Conservation (phyloP, 2,888 invertebrate species). For the Mythimna loreyi region DNA sequence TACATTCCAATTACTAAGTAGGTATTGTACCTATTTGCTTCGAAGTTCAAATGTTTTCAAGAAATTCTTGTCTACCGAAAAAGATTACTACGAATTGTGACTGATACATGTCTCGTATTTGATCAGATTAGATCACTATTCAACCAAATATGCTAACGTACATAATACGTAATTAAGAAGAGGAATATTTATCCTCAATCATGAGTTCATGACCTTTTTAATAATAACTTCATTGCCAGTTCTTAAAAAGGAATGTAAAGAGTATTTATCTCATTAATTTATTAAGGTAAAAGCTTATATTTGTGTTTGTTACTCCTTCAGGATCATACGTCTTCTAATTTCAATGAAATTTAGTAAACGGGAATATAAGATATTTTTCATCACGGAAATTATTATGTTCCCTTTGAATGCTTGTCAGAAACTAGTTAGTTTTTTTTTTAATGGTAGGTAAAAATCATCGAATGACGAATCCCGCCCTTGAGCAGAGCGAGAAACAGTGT, state of each 20-base stretch:
- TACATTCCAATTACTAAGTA: neutral
- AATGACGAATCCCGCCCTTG: no score
- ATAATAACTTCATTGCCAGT: slow-evolving; percentile 5
- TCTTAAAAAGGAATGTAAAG: slow-evolving; percentile 3
- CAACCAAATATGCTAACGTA: neutral
- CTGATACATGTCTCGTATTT: neutral
- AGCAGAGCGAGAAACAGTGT: no score
- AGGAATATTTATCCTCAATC: neutral
- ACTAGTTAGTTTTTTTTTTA: no score
- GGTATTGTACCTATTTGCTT: neutral
- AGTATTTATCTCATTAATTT: neutral
- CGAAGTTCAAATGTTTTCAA: neutral
- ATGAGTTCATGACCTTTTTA: neutral
- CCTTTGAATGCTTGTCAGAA: no score
- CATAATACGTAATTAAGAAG: neutral
- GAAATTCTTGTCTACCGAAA: neutral
- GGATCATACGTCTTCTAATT: no score
- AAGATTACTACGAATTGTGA: neutral
- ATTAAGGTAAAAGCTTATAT: no score
- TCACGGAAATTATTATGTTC: no score
- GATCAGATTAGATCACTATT: neutral
- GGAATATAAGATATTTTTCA: no score
- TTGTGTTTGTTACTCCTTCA: no score
- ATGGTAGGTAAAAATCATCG: no score
- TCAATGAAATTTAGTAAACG: no score